Evolutionary conservation across 1,140 invertebrate genomes (phyloP), one percentile per base, ranked within the genome.

Genomic region (Drosophila sechellia): DNA sequence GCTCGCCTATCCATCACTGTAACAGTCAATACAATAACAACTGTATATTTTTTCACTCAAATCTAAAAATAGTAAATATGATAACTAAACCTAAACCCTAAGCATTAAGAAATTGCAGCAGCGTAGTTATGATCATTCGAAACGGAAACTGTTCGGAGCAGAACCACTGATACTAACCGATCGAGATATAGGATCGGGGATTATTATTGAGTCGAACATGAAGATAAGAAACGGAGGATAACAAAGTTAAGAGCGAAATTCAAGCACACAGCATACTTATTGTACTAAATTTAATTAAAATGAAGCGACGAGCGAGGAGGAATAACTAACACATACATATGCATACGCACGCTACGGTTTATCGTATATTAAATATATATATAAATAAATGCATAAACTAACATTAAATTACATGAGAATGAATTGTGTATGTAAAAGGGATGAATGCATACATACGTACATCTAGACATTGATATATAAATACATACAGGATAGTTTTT

Each of bases 41-140:
- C 65, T 86, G 83, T 86, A 86, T 86, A 86, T 86, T 86, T 86
- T 86, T 86, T 81, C 83, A 86, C 83, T 87, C 76, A 86, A 87
- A 73, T 83, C 79, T 79, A 87, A 57, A 70, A 70, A 46, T 83
- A 83, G 75, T 83, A 83, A 86, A 87, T 81, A 87, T 53, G 59
- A 81, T 50, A 70, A 70, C 49, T 70, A 69, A 70, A 66, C 34
- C 49, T 70, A 69, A 70, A 66, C 34, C 25, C 34, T 49, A 68
- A 52, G 72, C 34, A 65, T 55, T 76, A 63, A 60, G 78, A 53
- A 22, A 79, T 45, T 43, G 46, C 68, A 77, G 22, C 40, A 60
- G 53, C 46, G 46, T 48, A 54, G 49, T 43, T 31, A 63, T 15
- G 22, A 42, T 63, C 35, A 46, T 39, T 59, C 20, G 22, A 39